These are phyloP conservation scores for Xylota sylvarum DNA, from an alignment of 2,888 invertebrate species.

Conservation along the genomic window DNA sequence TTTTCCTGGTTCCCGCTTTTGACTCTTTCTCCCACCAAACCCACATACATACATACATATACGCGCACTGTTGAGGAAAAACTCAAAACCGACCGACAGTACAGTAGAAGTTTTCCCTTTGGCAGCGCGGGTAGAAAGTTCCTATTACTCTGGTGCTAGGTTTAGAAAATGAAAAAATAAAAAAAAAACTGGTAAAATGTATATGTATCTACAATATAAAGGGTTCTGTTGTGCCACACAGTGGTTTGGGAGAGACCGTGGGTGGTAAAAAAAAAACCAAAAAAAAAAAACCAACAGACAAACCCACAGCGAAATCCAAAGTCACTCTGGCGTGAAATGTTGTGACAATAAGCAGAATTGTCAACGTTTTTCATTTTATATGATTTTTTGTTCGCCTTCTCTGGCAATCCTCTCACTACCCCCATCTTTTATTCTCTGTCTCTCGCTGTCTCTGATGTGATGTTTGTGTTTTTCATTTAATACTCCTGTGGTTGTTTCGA, in stretches of 20 bases:
- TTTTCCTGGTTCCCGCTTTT: constrained; percentile 53
- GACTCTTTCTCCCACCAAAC: constrained; percentile 35
- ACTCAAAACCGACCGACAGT: constrained; percentile 45
- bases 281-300: constrained; percentile 5
- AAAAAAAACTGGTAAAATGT: constrained; percentile 36
- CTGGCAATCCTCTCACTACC: background rate
- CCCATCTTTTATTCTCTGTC: constrained; percentile 13
- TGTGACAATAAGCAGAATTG: constrained; percentile 77
- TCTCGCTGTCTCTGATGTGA: constrained; percentile 32
- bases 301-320: constrained; percentile 64
- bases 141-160: constrained; percentile 51
- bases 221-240: constrained; percentile 60
- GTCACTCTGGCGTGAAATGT: constrained; percentile 76
- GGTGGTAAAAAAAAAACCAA: background rate
- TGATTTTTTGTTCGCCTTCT: constrained; percentile 32
- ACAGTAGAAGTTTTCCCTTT: constrained; percentile 53
- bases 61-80: background rate
- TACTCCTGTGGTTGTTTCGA: constrained; percentile 51
- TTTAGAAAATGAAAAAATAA: constrained; percentile 46
- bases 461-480: constrained; percentile 70
- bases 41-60: background rate
- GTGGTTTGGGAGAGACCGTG: constrained; percentile 50
- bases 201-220: constrained; percentile 54
- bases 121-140: constrained; percentile 27
- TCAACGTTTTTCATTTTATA: constrained; percentile 72